Evolutionary conservation across 2,797 vertebrate genomes (phyloP), one percentile per base, ranked within the genome.

Genomic region (Hydrophis major): DNA sequence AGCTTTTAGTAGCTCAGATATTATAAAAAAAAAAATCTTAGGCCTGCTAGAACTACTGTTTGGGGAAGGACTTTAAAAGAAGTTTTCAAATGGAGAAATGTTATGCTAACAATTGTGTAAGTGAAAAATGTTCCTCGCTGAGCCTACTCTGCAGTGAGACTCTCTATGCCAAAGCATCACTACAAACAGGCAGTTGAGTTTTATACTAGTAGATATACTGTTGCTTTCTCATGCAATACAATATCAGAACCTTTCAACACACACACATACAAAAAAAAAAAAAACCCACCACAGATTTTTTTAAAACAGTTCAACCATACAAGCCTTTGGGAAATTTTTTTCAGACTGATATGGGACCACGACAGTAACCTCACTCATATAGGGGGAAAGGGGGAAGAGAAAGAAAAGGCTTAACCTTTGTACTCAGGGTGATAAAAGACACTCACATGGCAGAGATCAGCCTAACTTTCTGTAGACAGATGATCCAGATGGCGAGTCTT

Each of bases 401-500:
- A 96, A 96, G 90, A 91, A 93, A 95, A 96, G 96, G 95, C 95
- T 97, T 97, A 97, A 97, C 96, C 97, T 97, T 97, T 97, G 96
- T 96, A 96, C 97, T 94, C 93, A 94, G 91, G 95, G 96, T 97
- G 97, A 95, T 95, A 96, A 96, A 97, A 96, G 93, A 93, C 94
- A 95, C 96, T 97, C 97, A 97, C 96, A 97, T 97, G 97, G 95
- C 94, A 94, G 95, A 96, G 95, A 96, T 95, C 95, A 97, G 94
- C 92, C 94, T 95, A 69, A 94, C 56, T 32, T 90, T 96, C 94
- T 91, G 94, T 88, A 95, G 94, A 63, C 96, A 97, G 96, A 96
- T 96, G 96, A 97, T 94, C 91, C 87, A 92, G 92, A 94, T 96
- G 95, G 97, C 96, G 87, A 91, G 93, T 92, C 91, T 92, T 96